Percentiles rank a stretch among this genome's conserved stretches.
Evolutionary conservation across 1,140 invertebrate genomes (phyloP).

Genomic region (Lordiphosa mommai): DNA sequence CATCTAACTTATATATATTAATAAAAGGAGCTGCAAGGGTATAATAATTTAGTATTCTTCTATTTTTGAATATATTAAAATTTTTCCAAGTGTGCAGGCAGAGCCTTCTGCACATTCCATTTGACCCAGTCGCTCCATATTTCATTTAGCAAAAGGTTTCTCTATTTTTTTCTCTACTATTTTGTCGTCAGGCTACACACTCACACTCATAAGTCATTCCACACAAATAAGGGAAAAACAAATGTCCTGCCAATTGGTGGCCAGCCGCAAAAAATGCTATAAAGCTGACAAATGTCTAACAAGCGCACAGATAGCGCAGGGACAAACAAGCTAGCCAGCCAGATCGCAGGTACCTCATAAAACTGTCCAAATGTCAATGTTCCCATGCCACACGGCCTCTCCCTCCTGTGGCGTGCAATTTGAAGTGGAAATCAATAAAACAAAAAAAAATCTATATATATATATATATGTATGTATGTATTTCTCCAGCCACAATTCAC

Average conservation of each 20-base stretch:
- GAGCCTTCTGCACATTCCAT: constrained; percentile 17
- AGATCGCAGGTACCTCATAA: constrained; percentile 53
- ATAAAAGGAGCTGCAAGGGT: too few species aligned
- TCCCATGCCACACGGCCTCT: constrained; percentile 26
- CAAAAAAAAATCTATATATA: constrained; percentile 22
- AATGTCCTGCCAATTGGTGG: constrained; percentile 68
- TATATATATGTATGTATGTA: too few species aligned
- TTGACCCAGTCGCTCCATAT: constrained; percentile 7
- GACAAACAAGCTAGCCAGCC: constrained; percentile 2
- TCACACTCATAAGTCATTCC: constrained; percentile 53
- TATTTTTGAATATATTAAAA: too few species aligned
- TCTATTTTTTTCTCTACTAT: neutral
- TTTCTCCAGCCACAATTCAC: constrained; percentile 30
- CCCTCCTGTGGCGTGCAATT: constrained; percentile 30
- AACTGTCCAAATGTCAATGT: constrained; percentile 75
- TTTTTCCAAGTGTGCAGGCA: neutral
- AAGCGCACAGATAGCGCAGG: constrained; percentile 18
- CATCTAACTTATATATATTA: too few species aligned
- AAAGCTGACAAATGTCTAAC: constrained; percentile 73
- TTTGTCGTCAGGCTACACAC: constrained; percentile 1
- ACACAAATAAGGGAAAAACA: constrained; percentile 36
- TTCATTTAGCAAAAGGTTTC: too few species aligned
- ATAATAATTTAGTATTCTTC: too few species aligned
- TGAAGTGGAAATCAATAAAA: constrained; percentile 27
- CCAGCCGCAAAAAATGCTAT: constrained; percentile 64